Evolutionary conservation across 2,888 invertebrate genomes (phyloP).

Genomic region (Sinodicranocentrus sp.): DNA sequence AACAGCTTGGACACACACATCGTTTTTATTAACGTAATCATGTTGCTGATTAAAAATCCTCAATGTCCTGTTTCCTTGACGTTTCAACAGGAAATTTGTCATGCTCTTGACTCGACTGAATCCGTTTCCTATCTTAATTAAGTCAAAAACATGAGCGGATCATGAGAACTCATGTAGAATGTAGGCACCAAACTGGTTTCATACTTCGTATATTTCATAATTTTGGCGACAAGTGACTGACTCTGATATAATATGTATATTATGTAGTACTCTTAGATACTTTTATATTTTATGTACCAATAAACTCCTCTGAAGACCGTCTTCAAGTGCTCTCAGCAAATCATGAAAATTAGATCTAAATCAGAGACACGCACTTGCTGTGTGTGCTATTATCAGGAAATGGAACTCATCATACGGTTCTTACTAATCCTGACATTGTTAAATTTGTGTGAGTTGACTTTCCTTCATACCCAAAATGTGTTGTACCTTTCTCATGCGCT

Average conservation of each 20-base stretch:
- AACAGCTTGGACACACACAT: not conserved
- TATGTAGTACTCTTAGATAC: too few species aligned
- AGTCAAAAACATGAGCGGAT: not conserved
- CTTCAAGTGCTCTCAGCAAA: too few species aligned
- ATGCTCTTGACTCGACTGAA: slow-evolving; percentile 52
- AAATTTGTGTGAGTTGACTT: too few species aligned
- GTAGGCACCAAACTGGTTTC: not conserved
- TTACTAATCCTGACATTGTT: slow-evolving; percentile 10
- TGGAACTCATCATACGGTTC: slow-evolving; percentile 29
- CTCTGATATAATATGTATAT: too few species aligned
- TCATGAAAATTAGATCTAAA: too few species aligned
- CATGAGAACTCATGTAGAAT: not conserved
- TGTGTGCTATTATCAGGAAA: slow-evolving; percentile 26
- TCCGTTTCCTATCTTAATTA: slow-evolving; percentile 64
- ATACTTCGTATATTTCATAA: not conserved
- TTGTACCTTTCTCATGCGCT: too few species aligned
- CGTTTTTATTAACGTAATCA: not conserved
- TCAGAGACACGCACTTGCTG: not conserved
- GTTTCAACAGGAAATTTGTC: slow-evolving; percentile 51
- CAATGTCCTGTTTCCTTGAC: slow-evolving; percentile 57
- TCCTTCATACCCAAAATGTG: too few species aligned
- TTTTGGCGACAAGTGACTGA: not conserved
- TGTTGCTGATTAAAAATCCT: slow-evolving; percentile 23
- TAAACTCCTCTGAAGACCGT: too few species aligned
- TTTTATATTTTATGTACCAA: too few species aligned